phyloP scores from a whole-genome alignment of 2,888 invertebrate genomes.

The Amphimallon solstitiale region DNA sequence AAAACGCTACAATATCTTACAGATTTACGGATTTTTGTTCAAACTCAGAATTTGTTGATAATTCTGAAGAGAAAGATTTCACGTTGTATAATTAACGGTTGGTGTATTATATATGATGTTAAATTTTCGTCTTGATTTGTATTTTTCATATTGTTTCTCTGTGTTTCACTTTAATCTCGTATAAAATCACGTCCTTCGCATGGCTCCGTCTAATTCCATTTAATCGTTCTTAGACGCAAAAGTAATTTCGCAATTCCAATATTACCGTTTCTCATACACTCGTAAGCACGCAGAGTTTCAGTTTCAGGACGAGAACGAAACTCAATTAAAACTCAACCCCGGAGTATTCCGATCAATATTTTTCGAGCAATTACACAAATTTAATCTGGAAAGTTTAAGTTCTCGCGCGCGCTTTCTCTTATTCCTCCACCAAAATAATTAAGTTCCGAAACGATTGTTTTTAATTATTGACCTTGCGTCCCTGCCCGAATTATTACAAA shows the following conservation, averaged over 20 bases:
- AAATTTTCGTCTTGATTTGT: too few relatives aligned
- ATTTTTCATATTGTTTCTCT: too few relatives aligned
- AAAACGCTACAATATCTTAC: too few relatives aligned
- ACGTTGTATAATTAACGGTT: too few relatives aligned
- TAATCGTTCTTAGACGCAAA: constrained; percentile 1
- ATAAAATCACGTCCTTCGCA: too few relatives aligned
- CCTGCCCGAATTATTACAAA: not conserved
- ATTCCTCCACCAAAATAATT: constrained; percentile 16
- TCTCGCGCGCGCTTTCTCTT: constrained; percentile 13
- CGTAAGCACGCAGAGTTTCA: constrained; percentile 1
- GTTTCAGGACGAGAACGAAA: constrained; percentile 23
- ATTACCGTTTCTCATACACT: not conserved
- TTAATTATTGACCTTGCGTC: constrained; percentile 17
- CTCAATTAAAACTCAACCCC: constrained; percentile 25
- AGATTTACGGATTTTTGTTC: too few relatives aligned
- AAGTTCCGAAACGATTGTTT: constrained; percentile 12
- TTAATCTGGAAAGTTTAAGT: constrained; percentile 30
- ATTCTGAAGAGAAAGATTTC: too few relatives aligned
- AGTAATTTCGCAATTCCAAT: constrained; percentile 17
- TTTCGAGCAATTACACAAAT: constrained; percentile 34
- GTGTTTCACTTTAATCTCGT: too few relatives aligned
- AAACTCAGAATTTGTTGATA: too few relatives aligned
- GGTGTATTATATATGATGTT: too few relatives aligned
- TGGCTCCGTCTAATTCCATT: too few relatives aligned
- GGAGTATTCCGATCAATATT: constrained; percentile 28